Evolutionary conservation across 1,140 invertebrate species (phyloP).

Genomic region (Mycetomoellerius zeteki): DNA sequence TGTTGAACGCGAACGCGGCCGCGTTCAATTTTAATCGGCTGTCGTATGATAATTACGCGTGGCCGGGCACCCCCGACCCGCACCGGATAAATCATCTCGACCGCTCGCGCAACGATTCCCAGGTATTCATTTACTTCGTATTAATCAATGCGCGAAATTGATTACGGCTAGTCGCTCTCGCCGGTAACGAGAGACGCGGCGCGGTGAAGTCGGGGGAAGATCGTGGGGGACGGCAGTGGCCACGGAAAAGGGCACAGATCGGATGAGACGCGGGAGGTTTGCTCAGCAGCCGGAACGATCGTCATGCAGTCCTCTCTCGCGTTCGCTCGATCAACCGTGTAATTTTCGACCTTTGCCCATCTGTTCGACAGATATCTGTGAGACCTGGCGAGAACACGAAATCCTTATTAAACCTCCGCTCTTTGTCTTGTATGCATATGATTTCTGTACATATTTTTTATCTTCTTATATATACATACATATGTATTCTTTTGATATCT

Average conservation of each 20-base stretch:
- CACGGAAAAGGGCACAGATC: conserved; percentile 34
- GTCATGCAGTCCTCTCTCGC: conserved; percentile 49
- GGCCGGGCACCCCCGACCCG: conserved; percentile 81
- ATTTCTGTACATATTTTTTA: background rate
- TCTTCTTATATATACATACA: background rate
- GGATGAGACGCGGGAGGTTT: conserved; percentile 12
- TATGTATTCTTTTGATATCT: background rate
- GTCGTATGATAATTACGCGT: conserved; percentile 86
- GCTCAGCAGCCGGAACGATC: conserved; percentile 43
- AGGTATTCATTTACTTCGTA: conserved; percentile 85
- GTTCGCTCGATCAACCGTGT: conserved; percentile 58
- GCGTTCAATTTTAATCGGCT: conserved; percentile 86
- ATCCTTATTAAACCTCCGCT: background rate
- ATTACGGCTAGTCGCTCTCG: conserved; percentile 77
- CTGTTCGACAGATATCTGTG: background rate
- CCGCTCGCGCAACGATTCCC: conserved; percentile 79
- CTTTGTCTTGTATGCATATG: background rate
- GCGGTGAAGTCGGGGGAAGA: background rate
- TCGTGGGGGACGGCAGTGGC: background rate
- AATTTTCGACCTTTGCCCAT: conserved; percentile 44
- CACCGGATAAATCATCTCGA: conserved; percentile 84
- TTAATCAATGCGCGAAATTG: conserved; percentile 86
- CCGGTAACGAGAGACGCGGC: conserved; percentile 73
- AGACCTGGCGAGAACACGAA: background rate
- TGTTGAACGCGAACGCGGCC: conserved; percentile 80